These are phyloP conservation scores for Parapsyche elsis DNA, from an alignment of 1,140 invertebrate genomes.

Conservation along the genomic window DNA sequence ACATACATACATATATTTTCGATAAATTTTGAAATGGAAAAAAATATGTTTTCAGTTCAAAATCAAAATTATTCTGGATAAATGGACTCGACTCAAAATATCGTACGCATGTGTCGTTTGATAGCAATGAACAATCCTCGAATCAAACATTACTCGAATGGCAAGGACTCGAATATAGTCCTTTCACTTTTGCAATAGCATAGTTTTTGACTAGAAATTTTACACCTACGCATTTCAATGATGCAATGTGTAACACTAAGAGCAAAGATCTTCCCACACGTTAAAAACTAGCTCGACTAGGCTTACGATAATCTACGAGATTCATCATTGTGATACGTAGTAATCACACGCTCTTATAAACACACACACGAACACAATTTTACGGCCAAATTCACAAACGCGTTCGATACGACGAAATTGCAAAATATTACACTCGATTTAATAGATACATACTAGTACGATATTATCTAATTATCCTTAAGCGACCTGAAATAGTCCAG, in stretches of 20 bases:
- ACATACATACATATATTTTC: neutral
- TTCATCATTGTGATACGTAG: neutral
- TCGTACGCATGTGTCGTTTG: no score
- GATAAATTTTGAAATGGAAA: no score
- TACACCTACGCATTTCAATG: constrained; percentile 18
- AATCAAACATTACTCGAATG: no score
- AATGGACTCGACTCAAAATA: no score
- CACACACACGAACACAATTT: no score
- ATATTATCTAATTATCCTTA: constrained; percentile 23
- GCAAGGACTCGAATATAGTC: constrained; percentile 32
- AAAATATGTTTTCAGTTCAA: no score
- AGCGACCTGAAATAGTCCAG: neutral
- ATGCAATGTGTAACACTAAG: constrained; percentile 27
- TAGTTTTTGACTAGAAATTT: constrained; percentile 25
- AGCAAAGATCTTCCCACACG: constrained; percentile 37
- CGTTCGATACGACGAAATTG: no score
- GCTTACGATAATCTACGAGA: constrained; percentile 22
- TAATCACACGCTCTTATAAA: no score
- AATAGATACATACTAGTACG: neutral
- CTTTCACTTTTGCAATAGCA: constrained; percentile 37
- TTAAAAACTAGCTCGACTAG: constrained; percentile 19
- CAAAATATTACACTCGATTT: neutral
- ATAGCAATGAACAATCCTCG: no score
- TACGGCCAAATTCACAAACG: no score
- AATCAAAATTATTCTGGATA: no score